Evolutionary conservation across 2,888 invertebrate genomes (phyloP).

Genomic region (Mellilla xanthometata): DNA sequence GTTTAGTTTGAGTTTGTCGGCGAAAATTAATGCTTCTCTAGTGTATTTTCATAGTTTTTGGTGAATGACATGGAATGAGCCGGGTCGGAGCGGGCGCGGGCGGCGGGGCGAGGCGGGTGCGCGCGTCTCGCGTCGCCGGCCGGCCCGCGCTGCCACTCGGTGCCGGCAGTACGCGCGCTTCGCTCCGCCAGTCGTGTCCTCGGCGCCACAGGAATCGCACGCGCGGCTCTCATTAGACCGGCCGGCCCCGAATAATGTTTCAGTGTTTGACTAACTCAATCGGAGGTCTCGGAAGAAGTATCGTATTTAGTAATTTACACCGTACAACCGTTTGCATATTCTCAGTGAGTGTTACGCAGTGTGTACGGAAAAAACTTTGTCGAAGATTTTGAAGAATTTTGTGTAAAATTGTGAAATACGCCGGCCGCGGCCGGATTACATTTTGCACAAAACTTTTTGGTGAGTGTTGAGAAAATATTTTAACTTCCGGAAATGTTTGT

Average conservation of each 20-base stretch:
- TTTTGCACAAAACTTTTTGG: slow-evolving; percentile 78
- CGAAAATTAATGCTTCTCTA: slow-evolving; percentile 13
- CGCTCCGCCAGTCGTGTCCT: slow-evolving; percentile 67
- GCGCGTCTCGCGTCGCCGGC: slow-evolving; percentile 37
- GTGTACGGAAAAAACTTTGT: slow-evolving; percentile 83
- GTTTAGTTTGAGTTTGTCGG: slow-evolving; percentile 17
- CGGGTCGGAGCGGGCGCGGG: slow-evolving; percentile 21
- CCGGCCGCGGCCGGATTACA: slow-evolving; percentile 75
- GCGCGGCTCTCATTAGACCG: slow-evolving; percentile 76
- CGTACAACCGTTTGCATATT: slow-evolving; percentile 79
- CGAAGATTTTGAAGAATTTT: slow-evolving; percentile 82
- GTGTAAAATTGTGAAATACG: slow-evolving; percentile 81
- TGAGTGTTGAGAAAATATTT: slow-evolving; percentile 51
- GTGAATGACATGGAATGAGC: slow-evolving; percentile 65
- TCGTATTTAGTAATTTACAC: slow-evolving; percentile 77
- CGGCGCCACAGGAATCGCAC: slow-evolving; percentile 76
- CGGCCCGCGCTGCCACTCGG: slow-evolving; percentile 11
- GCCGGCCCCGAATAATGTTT: slow-evolving; percentile 82
- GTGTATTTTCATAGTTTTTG: slow-evolving; percentile 57
- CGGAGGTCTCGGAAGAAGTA: slow-evolving; percentile 81
- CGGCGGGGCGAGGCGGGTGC: slow-evolving; percentile 25
- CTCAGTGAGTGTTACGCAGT: slow-evolving; percentile 83
- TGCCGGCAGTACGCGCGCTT: slow-evolving; percentile 50
- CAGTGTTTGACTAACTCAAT: slow-evolving; percentile 82
- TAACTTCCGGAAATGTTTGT: slow-evolving; percentile 22